Percentiles rank a stretch among this genome's conserved stretches.
Evolutionary conservation across 2,888 invertebrate genomes (phyloP).

Genomic region (Eumacrocentrus americanus): DNA sequence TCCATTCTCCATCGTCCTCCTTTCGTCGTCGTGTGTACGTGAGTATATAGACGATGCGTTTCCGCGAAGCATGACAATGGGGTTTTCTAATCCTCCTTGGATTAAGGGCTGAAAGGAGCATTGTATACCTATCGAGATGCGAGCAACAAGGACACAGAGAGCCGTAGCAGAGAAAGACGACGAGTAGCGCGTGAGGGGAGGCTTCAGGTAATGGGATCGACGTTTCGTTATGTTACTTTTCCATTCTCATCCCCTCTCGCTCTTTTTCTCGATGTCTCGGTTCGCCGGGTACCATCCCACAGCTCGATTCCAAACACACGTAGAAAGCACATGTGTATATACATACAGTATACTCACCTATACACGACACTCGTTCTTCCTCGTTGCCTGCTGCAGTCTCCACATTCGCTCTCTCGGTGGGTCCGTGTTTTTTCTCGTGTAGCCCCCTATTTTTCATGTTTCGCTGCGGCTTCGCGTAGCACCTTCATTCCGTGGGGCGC

Average conservation of each 20-base stretch:
- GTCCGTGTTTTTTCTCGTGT: constrained; percentile 60
- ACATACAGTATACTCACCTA: constrained; percentile 18
- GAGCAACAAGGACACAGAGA: neutral
- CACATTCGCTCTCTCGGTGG: constrained; percentile 37
- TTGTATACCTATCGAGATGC: constrained; percentile 18
- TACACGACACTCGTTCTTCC: constrained; percentile 28
- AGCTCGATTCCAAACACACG: constrained; percentile 21
- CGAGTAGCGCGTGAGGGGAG: constrained; percentile 27
- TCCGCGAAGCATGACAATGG: constrained; percentile 58
- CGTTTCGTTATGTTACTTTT: constrained; percentile 62
- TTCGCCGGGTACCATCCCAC: constrained; percentile 34
- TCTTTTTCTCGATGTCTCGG: constrained; percentile 40
- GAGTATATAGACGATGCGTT: constrained; percentile 25
- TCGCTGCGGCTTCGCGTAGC: constrained; percentile 62
- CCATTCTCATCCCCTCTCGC: constrained; percentile 55
- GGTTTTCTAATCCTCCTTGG: constrained; percentile 58
- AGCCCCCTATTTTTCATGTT: constrained; percentile 62
- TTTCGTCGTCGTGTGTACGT: constrained; percentile 1
- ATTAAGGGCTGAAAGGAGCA: constrained; percentile 54
- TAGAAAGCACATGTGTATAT: neutral
- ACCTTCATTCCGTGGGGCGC: constrained; percentile 55
- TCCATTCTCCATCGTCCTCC: too few relatives aligned
- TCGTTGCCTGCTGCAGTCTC: constrained; percentile 18
- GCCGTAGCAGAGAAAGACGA: neutral
- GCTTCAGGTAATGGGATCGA: constrained; percentile 59